Percentiles rank a stretch among this genome's conserved stretches.
Evolutionary conservation across 1,140 invertebrate species (phyloP).

Genomic region (Grapholita molesta): DNA sequence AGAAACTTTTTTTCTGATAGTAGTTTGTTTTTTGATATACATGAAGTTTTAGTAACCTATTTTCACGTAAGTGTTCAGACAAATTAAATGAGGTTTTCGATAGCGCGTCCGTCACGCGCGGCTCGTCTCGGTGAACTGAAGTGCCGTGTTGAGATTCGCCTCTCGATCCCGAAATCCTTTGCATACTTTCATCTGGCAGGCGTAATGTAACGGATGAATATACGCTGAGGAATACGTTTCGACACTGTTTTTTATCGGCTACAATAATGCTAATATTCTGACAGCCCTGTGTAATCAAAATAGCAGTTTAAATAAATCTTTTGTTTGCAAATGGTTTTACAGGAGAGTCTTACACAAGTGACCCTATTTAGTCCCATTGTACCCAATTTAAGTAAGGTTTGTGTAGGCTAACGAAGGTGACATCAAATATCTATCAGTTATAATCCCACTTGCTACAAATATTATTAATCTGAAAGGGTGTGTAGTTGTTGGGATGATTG

Average conservation of each 20-base stretch:
- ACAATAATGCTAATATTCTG: background rate
- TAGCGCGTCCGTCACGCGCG: slow-evolving; percentile 18
- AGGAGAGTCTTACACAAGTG: too few relatives aligned
- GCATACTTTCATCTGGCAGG: background rate
- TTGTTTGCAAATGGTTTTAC: too few relatives aligned
- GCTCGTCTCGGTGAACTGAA: slow-evolving; percentile 27
- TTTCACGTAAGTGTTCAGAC: background rate
- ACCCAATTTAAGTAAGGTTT: too few relatives aligned
- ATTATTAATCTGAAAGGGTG: too few relatives aligned
- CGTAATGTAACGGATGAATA: background rate
- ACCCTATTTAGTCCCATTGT: too few relatives aligned
- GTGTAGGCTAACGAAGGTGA: too few relatives aligned
- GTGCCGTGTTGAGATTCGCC: background rate
- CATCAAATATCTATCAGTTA: too few relatives aligned
- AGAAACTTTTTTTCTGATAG: background rate
- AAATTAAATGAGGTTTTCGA: background rate
- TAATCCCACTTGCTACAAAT: too few relatives aligned
- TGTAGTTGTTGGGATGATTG: too few relatives aligned
- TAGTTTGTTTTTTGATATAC: background rate
- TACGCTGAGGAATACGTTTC: background rate
- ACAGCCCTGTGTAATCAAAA: background rate
- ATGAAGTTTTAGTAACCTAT: background rate
- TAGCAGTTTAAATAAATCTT: too few relatives aligned
- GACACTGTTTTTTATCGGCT: background rate
- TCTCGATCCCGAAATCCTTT: background rate